phyloP scores from a whole-genome alignment of 2,797 vertebrate species.

The Parauchenoglanis ngamensis region DNA sequence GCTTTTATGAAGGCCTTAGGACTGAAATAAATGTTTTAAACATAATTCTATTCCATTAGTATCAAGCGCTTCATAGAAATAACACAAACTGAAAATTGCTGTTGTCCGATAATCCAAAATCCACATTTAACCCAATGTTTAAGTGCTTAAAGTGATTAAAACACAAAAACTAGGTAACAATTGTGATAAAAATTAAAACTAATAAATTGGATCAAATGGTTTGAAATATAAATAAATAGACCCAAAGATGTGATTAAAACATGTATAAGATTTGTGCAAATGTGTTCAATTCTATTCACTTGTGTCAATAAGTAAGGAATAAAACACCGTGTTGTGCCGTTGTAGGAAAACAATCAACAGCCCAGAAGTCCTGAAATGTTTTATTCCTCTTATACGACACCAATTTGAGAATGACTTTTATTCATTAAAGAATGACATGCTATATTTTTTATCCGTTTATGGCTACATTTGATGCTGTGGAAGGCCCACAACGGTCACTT shows the following conservation, averaged over 20 bases:
- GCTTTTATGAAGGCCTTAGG: neutral
- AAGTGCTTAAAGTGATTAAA: neutral
- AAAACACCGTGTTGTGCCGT: neutral
- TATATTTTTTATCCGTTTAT: neutral
- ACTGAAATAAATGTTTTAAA: neutral
- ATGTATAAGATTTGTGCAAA: neutral
- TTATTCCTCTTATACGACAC: neutral
- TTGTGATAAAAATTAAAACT: neutral
- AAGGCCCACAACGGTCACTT: neutral
- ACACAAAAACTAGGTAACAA: too few species aligned
- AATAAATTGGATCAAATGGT: neutral
- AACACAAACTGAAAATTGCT: neutral
- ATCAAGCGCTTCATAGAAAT: neutral
- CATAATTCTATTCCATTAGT: neutral
- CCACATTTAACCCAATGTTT: neutral
- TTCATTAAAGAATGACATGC: neutral
- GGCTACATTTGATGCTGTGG: constrained; percentile 1
- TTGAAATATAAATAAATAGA: neutral
- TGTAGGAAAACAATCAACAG: too few species aligned
- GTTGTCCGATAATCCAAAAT: neutral
- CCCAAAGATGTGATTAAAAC: neutral
- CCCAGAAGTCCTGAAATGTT: neutral
- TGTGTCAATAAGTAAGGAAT: neutral
- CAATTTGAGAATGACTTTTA: neutral
- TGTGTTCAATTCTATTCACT: neutral